Evolutionary conservation across 2,888 invertebrate species (phyloP), one percentile per base, ranked within the genome.

Genomic region (Pheosia gnoma): DNA sequence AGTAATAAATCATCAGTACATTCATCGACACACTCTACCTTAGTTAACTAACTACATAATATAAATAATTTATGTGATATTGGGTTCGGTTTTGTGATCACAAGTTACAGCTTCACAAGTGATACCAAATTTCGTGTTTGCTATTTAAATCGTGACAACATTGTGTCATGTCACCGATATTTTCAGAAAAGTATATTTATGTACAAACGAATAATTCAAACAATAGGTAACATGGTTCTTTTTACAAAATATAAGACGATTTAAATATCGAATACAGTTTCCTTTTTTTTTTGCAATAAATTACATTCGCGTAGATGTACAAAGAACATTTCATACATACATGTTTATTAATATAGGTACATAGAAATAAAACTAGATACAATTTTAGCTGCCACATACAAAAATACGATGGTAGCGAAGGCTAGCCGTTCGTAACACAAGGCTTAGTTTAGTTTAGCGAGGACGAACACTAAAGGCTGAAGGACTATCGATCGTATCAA

Each of bases 361-460:
- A 68, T 55, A 66, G 59, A 77, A 70, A 75, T 72, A 66, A 78
- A 25, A 9, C 43, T 75, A 77, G 52, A 61, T 75, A 72, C 66
- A 75, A 57, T 63, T 59, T 58, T 65, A 72, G 67, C 73, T 66
- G 78, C 67, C 60, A 67, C 36, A 55, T 77, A 75, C 58, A 74
- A 72, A 74, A 77, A 74, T 72, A 77, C 69, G 59, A 49, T 65
- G 56, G 71, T 68, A 77, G 77, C 71, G 64, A 76, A 63, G 64
- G 75, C 65, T 71, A 69, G 51, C 61, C 61, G 47, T n/a, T 47
- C n/a, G n/a, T 66, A 66, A 71, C 57, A 62, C 56, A 59, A 67
- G 13, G 51, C 56, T 54, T 54, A 59, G 37, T 47, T 43, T 41
- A 41, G 41, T 5, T n/a, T 51, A 51, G 51, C 51, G 51, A 25